Evolutionary conservation across 2,797 vertebrate genomes (phyloP), one percentile per base, ranked within the genome.

Genomic region (Aulostomus chinensis): DNA sequence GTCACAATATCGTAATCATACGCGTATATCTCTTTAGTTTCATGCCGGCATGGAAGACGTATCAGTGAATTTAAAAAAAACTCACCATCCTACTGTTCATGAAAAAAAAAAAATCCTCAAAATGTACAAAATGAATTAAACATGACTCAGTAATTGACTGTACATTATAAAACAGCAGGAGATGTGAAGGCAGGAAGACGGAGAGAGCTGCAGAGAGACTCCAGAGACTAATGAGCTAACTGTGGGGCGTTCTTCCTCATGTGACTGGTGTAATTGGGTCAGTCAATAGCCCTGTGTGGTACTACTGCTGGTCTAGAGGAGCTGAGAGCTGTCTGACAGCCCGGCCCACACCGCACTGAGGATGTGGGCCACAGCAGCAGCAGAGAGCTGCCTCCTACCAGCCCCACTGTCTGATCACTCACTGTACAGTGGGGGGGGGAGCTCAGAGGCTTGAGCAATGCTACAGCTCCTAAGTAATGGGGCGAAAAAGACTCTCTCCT

Each of bases 231-330:
- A 82, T 79, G 78, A 85, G 73, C 76, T 74, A 70, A 78, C 82
- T 70, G 71, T 35, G 4, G 75, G 70, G 60, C 34, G 20, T 68
- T 71, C 54, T 60, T 65, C 67, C 64, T 69, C 69, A 59, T 74
- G 76, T 80, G 76, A 78, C 66, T 62, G 54, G 57, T 60, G 72
- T 81, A 88, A 84, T 77, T 85, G 81, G 82, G 86, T 87, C 84
- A 83, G 78, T 85, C 78, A 62, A 63, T 68, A 66, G 70, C 63
- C 69, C 5, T 59, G 63, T 73, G 52, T 54, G 59, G 52, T 30
- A 50, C 38, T 58, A 47, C 42, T 38, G 50, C 42, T 58, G 58
- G 33, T 59, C 47, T 4, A 57, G 34, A 42, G 13, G 52, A 45
- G 52, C 42, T 16, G 2, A 41, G 48, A 43, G 47, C 49, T 33